Conservation (phyloP, 2,113 vertebrate species). For the Eurystomus gularis region DNA sequence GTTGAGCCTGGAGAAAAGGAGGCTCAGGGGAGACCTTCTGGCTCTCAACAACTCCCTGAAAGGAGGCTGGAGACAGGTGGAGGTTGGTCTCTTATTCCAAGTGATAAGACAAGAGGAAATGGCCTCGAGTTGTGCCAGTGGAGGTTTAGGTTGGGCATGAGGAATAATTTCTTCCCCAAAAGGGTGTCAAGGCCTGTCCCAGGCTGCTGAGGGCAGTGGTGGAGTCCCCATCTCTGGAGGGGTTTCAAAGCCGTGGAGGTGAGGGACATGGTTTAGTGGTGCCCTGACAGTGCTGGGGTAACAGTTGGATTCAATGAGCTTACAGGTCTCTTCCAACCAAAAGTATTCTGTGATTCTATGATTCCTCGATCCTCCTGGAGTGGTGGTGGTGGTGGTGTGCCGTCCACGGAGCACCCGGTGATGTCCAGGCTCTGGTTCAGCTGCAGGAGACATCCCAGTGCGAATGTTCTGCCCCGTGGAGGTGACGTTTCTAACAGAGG, state of each 20-base stretch:
- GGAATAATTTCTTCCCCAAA: background rate
- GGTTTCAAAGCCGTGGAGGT: background rate
- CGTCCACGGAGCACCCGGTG: fast-evolving
- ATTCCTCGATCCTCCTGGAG: fast-evolving
- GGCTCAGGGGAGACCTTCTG: background rate
- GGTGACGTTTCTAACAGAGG: fast-evolving
- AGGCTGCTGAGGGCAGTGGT: too few relatives aligned
- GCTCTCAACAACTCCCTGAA: background rate
- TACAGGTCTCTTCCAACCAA: background rate
- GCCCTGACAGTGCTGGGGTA: background rate
- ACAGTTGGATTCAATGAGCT: background rate
- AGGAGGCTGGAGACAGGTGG: background rate
- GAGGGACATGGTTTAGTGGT: background rate
- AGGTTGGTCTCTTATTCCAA: background rate
- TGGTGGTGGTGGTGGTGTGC: fast-evolving
- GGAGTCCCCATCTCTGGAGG: background rate
- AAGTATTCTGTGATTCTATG: background rate
- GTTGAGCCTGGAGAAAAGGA: background rate
- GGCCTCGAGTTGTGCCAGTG: background rate
- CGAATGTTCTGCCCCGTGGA: background rate
- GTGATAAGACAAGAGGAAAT: background rate
- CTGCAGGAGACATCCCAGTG: fast-evolving
- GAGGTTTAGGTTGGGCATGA: background rate
- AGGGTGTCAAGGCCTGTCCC: background rate
- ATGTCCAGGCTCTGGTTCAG: fast-evolving